Base-by-base conservation (phyloP, 2,113 vertebrate species). In the Struthidea cinerea region DNA sequence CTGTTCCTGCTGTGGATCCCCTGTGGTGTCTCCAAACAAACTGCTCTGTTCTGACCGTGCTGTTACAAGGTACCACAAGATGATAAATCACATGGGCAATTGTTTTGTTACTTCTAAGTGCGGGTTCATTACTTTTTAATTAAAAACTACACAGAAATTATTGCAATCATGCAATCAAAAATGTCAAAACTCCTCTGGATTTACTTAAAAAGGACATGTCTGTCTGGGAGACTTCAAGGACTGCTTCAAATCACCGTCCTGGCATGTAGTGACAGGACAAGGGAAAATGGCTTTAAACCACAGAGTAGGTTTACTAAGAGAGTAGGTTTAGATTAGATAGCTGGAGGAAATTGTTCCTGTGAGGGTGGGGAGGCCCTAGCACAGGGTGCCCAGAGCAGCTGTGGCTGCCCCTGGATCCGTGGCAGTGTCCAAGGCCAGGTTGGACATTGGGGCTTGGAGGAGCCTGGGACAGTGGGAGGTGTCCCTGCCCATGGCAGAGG, bases 341-440 rank as follows among this genome's bases (percentile, higher is more conserved):
- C 13, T 8, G 55, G 60, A 30, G 15, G 23, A 3, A 67, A 53
- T 24, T 59, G 0, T 6, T 65, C 7, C 18, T 39, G 16, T 0
- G 27, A 59, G 50, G 19, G 23, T 57, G 57, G 14, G 0, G 0
- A 84, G 50, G 19, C 1, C 10, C 16, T 74, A 53, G 82, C 60
- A 61, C 47, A 55, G 52, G 20, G 5, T 67, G 30, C 22, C 14
- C 68, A 80, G 53, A 30, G 47, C 0, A 49, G 35, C 41, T 68
- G 68, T 21, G 68, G 68, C 75, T 68, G 75, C 19, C 47, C 23
- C 53, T 65, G 83, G 60, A 74, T 74, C 53, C 41, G 41, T 74
- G 56, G 32, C 0, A 55, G n/a, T 55, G 53, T 0, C n/a, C 46
- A 47, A 46, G 67, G 12, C 26, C n/a, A 60, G n/a, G 46, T 0